These are phyloP conservation scores for Papilio polytes DNA, from an alignment of 1,140 invertebrate genomes.

Conservation along the genomic window DNA sequence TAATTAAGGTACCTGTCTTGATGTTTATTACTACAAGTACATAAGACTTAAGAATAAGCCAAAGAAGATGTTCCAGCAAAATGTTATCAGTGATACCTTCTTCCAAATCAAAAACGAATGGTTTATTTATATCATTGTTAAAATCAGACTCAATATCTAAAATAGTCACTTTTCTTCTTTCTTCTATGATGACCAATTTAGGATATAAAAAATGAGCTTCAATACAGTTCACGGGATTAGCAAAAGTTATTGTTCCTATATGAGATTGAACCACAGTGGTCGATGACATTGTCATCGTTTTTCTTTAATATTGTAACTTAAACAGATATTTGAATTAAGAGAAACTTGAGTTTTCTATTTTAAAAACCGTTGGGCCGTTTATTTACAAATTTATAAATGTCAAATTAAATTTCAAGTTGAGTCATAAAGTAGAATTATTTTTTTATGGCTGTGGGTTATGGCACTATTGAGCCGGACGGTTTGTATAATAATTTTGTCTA, in stretches of 20 bases:
- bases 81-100: constrained; percentile 56
- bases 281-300: not conserved
- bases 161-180: constrained; percentile 51
- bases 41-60: constrained; percentile 63
- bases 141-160: constrained; percentile 49
- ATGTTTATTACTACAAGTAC: constrained; percentile 60
- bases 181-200: constrained; percentile 64
- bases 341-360: not conserved
- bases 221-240: constrained; percentile 39
- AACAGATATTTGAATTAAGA: not conserved
- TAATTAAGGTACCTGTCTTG: constrained; percentile 46
- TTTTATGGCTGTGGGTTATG: not conserved
- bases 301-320: not conserved
- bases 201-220: constrained; percentile 58
- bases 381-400: constrained; percentile 7
- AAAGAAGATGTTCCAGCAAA: constrained; percentile 59
- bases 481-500: no score
- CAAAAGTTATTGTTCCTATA: not conserved
- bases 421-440: not conserved
- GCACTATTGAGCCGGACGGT: no score
- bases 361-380: not conserved
- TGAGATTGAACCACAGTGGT: constrained; percentile 2
- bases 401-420: not conserved
- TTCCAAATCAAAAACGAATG: constrained; percentile 46
- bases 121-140: constrained; percentile 39